phyloP scores from a whole-genome alignment of 2,113 vertebrate genomes.

The Gila orcuttii region DNA sequence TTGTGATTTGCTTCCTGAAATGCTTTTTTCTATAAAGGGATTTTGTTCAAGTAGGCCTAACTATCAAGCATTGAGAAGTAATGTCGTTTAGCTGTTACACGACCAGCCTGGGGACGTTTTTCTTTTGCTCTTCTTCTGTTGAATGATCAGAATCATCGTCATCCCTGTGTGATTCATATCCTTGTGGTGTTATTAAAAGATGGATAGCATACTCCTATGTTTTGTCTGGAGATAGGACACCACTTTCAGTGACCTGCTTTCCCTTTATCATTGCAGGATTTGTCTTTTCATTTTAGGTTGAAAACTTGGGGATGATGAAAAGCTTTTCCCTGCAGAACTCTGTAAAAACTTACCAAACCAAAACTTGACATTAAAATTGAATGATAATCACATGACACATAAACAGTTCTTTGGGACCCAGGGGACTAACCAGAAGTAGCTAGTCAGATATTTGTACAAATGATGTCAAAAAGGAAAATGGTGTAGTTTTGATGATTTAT shows the following conservation, averaged over 20 bases:
- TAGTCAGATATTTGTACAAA: neutral
- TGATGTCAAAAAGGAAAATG: neutral
- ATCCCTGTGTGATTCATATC: neutral
- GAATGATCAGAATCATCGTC: neutral
- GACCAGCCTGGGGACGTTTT: neutral
- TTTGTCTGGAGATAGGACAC: neutral
- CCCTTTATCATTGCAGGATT: neutral
- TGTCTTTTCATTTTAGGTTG: neutral
- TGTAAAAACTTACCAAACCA: neutral
- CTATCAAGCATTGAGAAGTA: neutral
- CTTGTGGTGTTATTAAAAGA: neutral
- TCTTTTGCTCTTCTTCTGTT: neutral
- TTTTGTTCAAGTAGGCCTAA: neutral
- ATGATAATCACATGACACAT: neutral
- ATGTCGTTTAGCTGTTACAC: neutral
- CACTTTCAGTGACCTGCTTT: neutral
- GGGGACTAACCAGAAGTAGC: neutral
- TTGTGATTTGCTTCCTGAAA: too few species aligned
- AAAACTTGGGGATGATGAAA: neutral
- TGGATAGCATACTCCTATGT: neutral
- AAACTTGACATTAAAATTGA: neutral
- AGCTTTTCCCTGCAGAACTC: neutral
- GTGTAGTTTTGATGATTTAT: neutral
- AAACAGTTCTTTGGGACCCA: neutral
- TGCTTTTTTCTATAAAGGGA: neutral